phyloP scores from a whole-genome alignment of 2,888 invertebrate genomes.

The Plagodis dolabraria region DNA sequence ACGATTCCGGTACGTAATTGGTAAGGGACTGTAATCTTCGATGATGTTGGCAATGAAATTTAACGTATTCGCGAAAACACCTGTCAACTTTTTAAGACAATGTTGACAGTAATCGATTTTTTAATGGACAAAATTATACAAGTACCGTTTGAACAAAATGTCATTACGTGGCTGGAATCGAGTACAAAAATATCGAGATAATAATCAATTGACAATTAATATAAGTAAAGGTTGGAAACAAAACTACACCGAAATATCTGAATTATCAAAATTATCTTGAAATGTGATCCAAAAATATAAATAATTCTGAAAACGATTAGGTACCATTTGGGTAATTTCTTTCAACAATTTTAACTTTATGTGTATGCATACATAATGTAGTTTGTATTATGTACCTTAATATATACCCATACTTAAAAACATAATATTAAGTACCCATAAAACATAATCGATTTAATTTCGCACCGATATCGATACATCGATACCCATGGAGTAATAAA shows the following conservation, averaged over 20 bases:
- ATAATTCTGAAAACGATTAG: background rate
- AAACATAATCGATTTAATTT: constrained; percentile 30
- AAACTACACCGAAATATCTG: too few relatives aligned
- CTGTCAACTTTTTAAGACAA: constrained; percentile 25
- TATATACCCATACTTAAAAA: background rate
- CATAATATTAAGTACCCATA: constrained; percentile 6
- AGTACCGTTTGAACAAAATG: constrained; percentile 16
- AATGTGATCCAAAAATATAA: too few relatives aligned
- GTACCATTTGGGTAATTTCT: background rate
- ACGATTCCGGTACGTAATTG: constrained; percentile 23
- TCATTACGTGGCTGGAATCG: constrained; percentile 10
- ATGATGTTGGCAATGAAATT: constrained; percentile 25
- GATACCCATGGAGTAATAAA: constrained; percentile 76
- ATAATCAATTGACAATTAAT: constrained; percentile 15
- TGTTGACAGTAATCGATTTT: constrained; percentile 16
- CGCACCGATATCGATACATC: constrained; percentile 38
- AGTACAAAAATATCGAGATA: constrained; percentile 15
- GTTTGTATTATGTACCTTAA: background rate
- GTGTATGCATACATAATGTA: too few relatives aligned
- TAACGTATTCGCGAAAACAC: constrained; percentile 25
- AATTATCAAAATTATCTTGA: too few relatives aligned
- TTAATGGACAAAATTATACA: constrained; percentile 16
- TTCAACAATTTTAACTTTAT: background rate
- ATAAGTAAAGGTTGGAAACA: background rate
- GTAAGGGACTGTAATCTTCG: constrained; percentile 25